Evolutionary conservation across 2,797 vertebrate genomes (phyloP).

Genomic region (Australoheros facetus): DNA sequence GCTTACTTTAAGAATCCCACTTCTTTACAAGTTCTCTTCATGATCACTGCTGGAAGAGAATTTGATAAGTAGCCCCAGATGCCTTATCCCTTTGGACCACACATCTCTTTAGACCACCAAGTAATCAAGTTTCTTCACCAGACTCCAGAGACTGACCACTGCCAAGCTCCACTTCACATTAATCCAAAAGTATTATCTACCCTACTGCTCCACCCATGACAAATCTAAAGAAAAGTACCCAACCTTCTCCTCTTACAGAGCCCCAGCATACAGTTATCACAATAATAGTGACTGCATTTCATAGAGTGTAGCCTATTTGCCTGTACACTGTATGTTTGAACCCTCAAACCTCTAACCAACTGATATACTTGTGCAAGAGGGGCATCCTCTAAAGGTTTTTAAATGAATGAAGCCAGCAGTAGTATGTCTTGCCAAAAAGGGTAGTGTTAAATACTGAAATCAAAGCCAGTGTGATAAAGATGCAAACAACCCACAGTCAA

Average conservation of each 20-base stretch:
- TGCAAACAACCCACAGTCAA: neutral
- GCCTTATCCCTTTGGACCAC: conserved; percentile 54
- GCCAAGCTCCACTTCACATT: conserved; percentile 65
- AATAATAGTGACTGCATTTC: neutral
- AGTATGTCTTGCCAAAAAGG: neutral
- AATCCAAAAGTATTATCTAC: conserved; percentile 58
- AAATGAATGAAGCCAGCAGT: neutral
- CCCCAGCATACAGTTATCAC: neutral
- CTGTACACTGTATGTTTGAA: neutral
- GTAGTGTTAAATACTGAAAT: neutral
- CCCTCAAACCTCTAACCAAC: neutral
- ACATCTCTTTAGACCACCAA: conserved; percentile 55
- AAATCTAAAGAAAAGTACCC: conserved; percentile 55
- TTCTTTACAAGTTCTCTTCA: neutral
- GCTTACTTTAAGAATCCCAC: neutral
- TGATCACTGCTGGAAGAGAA: conserved; percentile 25
- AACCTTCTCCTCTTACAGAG: conserved; percentile 18
- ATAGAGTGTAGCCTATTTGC: neutral
- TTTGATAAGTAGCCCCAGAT: conserved; percentile 17
- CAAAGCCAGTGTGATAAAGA: neutral
- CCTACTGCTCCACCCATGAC: conserved; percentile 56
- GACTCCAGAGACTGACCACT: conserved; percentile 60
- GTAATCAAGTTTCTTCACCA: conserved; percentile 42
- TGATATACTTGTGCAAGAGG: neutral
- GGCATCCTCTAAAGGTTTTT: neutral